A percentile compares a stretch with the other conserved stretches of the same genome.
phyloP scores from a whole-genome alignment of 2,113 vertebrate genomes.

The Andinoacara biseriatus region DNA sequence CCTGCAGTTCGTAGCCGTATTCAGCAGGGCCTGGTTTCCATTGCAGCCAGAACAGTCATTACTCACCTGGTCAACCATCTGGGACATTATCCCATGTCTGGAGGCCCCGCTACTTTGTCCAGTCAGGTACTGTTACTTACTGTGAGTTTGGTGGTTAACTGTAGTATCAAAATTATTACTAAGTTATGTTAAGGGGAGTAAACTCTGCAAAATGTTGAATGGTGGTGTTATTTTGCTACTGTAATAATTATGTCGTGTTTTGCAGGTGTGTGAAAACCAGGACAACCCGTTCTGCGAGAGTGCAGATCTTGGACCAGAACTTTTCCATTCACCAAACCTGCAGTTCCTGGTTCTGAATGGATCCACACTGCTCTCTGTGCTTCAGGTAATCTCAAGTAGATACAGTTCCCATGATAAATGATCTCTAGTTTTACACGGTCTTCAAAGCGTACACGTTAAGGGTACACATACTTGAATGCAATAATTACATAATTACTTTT shows the following conservation, averaged over 20 bases:
- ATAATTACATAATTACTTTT: background rate
- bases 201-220: background rate
- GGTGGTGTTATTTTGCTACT: background rate
- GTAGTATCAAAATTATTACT: too few relatives aligned
- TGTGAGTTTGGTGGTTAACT: background rate
- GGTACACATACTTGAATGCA: background rate
- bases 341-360: slow-evolving; percentile 96
- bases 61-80: slow-evolving; percentile 97
- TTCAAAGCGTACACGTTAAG: background rate
- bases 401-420: background rate
- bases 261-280: slow-evolving; percentile 92
- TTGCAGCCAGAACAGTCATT: slow-evolving; percentile 97
- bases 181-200: background rate
- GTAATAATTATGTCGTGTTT: background rate
- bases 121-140: slow-evolving; percentile 86
- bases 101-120: slow-evolving; percentile 95
- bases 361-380: slow-evolving; percentile 87
- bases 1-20: slow-evolving; percentile 92
- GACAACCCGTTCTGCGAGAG: slow-evolving; percentile 96
- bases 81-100: slow-evolving; percentile 97
- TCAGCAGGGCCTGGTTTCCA: slow-evolving; percentile 95
- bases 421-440: background rate
- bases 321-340: slow-evolving; percentile 96
- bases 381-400: slow-evolving; percentile 61
- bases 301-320: slow-evolving; percentile 92